These are phyloP conservation scores for Mola mola DNA, from an alignment of 2,113 vertebrate genomes.

Conservation along the genomic window DNA sequence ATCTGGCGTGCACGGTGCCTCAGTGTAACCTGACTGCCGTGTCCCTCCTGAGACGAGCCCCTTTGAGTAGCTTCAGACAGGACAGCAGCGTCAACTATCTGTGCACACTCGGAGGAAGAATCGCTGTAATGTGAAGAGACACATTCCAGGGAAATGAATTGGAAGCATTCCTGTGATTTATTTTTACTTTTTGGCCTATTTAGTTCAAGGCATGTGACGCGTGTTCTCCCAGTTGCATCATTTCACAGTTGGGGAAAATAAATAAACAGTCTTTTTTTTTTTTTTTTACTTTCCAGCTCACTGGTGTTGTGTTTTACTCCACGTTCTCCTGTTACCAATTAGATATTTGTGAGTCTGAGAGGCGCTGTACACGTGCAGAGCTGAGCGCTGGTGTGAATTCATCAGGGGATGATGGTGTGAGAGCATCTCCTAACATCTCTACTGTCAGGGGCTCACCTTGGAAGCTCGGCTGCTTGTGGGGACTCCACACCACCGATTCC, in stretches of 20 bases:
- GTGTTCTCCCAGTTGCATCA: slow-evolving; percentile 56
- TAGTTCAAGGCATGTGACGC: slow-evolving; percentile 33
- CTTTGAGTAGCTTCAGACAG: too few relatives aligned
- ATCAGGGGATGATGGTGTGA: slow-evolving; percentile 8
- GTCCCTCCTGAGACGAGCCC: too few relatives aligned
- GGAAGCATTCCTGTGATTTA: slow-evolving; percentile 37
- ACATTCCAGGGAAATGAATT: slow-evolving; percentile 63
- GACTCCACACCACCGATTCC: slow-evolving; percentile 68
- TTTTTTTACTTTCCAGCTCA: slow-evolving; percentile 5
- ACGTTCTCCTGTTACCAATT: background rate
- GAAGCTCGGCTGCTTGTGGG: slow-evolving; percentile 74
- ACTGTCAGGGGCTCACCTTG: slow-evolving; percentile 68
- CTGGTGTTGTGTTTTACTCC: slow-evolving; percentile 36
- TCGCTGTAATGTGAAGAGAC: slow-evolving; percentile 32
- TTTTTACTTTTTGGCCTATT: background rate
- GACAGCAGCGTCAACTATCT: too few relatives aligned
- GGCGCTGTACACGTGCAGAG: background rate
- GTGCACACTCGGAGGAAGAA: slow-evolving; percentile 21
- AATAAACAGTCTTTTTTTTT: slow-evolving; percentile 18
- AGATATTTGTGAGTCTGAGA: background rate
- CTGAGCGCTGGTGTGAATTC: slow-evolving; percentile 25
- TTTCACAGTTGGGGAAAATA: slow-evolving; percentile 43
- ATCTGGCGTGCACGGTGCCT: too few relatives aligned
- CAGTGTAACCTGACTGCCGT: too few relatives aligned
- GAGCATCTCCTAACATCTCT: slow-evolving; percentile 7